Conservation (phyloP, 1,140 invertebrate species). For the Olivierus martensii region DNA sequence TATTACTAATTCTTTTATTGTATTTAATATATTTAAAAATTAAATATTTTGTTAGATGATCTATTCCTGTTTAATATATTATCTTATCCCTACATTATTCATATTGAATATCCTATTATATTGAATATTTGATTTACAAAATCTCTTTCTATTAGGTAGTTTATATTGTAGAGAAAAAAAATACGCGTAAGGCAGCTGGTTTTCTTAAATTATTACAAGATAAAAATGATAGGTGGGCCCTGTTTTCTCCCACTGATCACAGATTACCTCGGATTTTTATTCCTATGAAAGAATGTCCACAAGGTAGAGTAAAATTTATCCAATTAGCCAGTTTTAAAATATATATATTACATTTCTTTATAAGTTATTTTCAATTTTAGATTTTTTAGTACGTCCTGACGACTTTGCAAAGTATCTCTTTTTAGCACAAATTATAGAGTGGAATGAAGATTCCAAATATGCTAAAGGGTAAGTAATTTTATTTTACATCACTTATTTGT, state of each 20-base stretch:
- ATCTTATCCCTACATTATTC: too few species aligned
- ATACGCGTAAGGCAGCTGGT: conserved; percentile 51
- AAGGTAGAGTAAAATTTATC: conserved; percentile 18
- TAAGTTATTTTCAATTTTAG: conserved; percentile 23
- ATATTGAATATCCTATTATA: too few species aligned
- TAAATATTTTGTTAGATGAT: too few species aligned
- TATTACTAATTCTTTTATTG: too few species aligned
- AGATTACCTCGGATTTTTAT: conserved; percentile 55
- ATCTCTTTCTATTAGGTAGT: conserved; percentile 31
- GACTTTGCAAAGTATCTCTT: conserved; percentile 47
- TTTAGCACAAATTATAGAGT: conserved; percentile 50
- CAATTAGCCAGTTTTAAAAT: too few species aligned
- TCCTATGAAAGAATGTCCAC: conserved; percentile 42
- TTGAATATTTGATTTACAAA: neutral
- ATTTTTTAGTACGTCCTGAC: conserved; percentile 38
- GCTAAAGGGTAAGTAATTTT: conserved; percentile 33
- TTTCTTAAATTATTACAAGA: conserved; percentile 43
- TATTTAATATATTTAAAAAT: too few species aligned
- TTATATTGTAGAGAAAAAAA: conserved; percentile 36
- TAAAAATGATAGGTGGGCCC: conserved; percentile 38
- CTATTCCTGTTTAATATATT: too few species aligned
- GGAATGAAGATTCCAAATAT: conserved; percentile 41
- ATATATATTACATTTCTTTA: neutral
- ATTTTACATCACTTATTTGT: neutral
- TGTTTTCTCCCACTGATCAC: conserved; percentile 56